Evolutionary conservation across 2,113 vertebrate genomes (phyloP), one percentile per base, ranked within the genome.

Genomic region (Todiramphus chloris): DNA sequence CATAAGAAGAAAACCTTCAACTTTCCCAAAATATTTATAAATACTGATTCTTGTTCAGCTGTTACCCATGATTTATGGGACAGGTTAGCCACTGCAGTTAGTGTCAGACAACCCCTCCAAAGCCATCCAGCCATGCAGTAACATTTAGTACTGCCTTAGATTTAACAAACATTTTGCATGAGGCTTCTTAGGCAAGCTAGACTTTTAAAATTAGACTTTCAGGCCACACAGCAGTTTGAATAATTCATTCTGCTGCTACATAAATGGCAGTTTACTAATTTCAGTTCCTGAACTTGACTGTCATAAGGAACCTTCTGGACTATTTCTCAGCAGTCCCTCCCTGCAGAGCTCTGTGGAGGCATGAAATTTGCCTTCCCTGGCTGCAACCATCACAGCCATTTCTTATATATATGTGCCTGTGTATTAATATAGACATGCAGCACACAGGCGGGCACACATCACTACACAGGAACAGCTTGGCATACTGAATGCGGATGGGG

Each of bases 181-280:
- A 20, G 35, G 14, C 30, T 94, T 93, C 60, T 64, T 39, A 89
- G 48, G 77, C 51, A 78, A 94, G n/a, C 35, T 72, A 87, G 58
- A 60, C 73, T 94, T 83, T 94, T 92, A 84, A 92, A 96, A 94
- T 94, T 84, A 95, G 35, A 59, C 46, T 96, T 93, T 64, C 80
- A 79, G 77, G 94, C 93, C 77, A 39, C 80, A 89, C 44, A 78
- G 58, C 33, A 87, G 77, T 68, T 64, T 95, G 94, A 91, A 96
- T 94, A 93, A 92, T 96, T 95, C 89, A 94, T 95, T 94, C 83
- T 82, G 39, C 66, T 93, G 50, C 82, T 91, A 69, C 37, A 74
- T 41, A 95, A 94, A 91, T 79, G 84, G n/a, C 70, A 93, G 44
- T 80, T 96, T 87, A 81, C 91, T 95, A 91, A 96, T 92, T 96